Evolutionary conservation across 2,888 invertebrate genomes (phyloP), one percentile per base, ranked within the genome.

Genomic region (Leptinotarsa peninsularis): DNA sequence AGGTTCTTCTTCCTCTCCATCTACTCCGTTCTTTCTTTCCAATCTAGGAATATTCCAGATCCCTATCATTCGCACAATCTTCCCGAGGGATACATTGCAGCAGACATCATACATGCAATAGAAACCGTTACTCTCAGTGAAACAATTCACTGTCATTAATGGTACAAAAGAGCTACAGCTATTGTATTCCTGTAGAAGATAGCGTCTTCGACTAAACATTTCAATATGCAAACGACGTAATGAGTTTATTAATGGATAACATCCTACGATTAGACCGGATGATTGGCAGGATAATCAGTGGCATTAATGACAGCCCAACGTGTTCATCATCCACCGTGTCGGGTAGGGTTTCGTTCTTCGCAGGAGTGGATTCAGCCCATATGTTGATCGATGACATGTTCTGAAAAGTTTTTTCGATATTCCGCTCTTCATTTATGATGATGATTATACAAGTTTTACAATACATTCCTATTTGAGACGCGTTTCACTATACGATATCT

Each of bases 271-370:
- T 82, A 81, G 72, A 72, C 77, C 17, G 67, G 66, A 73, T 81
- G 81, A 82, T 82, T 81, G 80, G 79, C 81, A 78, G 80, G 58
- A 78, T 82, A 82, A 82, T 81, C 79, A 79, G 74, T 72, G 33
- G 63, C 43, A 43, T 58, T 63, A 63, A 33, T 63, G 43, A 63
- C 63, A 17, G 63, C 63, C n/a, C 63, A 43, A 43, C 63, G 63
- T 63, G 63, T 63, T 63, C 63, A 63, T 63, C 43, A 63, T 27
- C 43, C 27, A 63, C 33, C 63, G 18, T 63, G 33, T 63, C 63
- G n/a, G 43, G n/a, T 63, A 63, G 27, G n/a, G 63, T 43, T 63
- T 17, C 60, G 23, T 14, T 23, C 15, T 17, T 43, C 4, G 5
- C 63, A 63, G 63, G 63, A 33, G 15, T n/a, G 63, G 17, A 63